phyloP scores from a whole-genome alignment of 2,797 vertebrate genomes.

The Microcaecilia unicolor region DNA sequence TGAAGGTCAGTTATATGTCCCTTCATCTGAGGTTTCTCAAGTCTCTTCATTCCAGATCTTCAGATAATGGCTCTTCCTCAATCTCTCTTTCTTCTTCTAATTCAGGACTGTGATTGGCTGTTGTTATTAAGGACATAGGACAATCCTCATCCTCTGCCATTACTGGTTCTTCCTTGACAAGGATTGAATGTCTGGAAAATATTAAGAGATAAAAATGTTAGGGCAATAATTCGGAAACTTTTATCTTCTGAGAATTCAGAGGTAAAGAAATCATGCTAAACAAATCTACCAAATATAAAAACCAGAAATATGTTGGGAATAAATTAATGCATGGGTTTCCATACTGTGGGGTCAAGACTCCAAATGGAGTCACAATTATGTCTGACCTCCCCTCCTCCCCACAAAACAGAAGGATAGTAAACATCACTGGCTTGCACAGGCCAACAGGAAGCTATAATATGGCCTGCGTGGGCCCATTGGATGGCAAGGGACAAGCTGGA shows the following conservation, averaged over 20 bases:
- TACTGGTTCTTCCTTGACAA: slow-evolving; percentile 95
- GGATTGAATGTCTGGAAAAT: slow-evolving; percentile 77
- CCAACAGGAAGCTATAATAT: no score
- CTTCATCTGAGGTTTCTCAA: slow-evolving; percentile 64
- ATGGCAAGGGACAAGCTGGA: no score
- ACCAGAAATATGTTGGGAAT: slow-evolving; percentile 17
- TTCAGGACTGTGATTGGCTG: slow-evolving; percentile 97
- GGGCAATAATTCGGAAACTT: neutral
- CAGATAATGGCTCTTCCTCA: slow-evolving; percentile 97
- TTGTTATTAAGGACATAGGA: slow-evolving; percentile 97
- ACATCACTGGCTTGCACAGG: no score
- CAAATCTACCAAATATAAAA: slow-evolving; percentile 1
- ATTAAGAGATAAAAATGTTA: slow-evolving; percentile 16
- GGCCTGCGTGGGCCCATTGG: no score
- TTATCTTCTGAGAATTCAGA: neutral
- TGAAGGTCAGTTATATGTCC: slow-evolving; percentile 71
- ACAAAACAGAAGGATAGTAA: no score
- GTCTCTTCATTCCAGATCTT: slow-evolving; percentile 91
- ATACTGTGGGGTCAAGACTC: no score
- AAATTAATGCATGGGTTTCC: slow-evolving; percentile 11
- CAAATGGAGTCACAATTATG: no score
- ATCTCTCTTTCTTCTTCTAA: slow-evolving; percentile 96
- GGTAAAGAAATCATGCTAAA: slow-evolving; percentile 12
- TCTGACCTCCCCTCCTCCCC: no score
- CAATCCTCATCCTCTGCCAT: slow-evolving; percentile 97